Evolutionary conservation across 2,888 invertebrate species (phyloP).

Genomic region (Chromoteleia sp.): DNA sequence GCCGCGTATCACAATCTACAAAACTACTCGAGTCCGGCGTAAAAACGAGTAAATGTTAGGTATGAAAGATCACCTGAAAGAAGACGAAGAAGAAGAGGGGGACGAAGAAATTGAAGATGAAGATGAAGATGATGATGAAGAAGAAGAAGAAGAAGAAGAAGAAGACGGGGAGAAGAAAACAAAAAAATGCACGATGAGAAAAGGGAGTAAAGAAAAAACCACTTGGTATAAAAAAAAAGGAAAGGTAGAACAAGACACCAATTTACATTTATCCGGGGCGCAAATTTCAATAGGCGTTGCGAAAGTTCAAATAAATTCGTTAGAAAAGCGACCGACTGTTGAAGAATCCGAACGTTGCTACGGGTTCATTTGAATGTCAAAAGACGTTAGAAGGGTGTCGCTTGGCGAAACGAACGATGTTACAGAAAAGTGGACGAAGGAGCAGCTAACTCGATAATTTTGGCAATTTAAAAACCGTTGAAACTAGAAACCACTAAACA

Average conservation of each 20-base stretch:
- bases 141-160: slow-evolving; percentile 21
- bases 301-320: slow-evolving; percentile 27
- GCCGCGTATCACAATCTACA: slow-evolving; percentile 44
- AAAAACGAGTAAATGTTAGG: slow-evolving; percentile 56
- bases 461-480: too few species aligned
- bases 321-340: background rate
- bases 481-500: too few species aligned
- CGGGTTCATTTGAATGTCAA: slow-evolving; percentile 5
- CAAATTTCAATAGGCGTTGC: background rate
- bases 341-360: background rate
- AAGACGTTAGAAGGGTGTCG: slow-evolving; percentile 19
- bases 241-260: slow-evolving; percentile 23
- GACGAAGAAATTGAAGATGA: background rate
- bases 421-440: too few species aligned
- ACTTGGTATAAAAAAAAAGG: slow-evolving; percentile 6
- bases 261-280: slow-evolving; percentile 25
- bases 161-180: slow-evolving; percentile 7
- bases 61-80: slow-evolving; percentile 54
- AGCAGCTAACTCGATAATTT: too few species aligned
- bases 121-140: slow-evolving; percentile 41
- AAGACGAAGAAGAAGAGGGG: slow-evolving; percentile 26
- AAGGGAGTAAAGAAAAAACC: slow-evolving; percentile 55
- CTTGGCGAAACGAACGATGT: slow-evolving; percentile 15
- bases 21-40: slow-evolving; percentile 56
- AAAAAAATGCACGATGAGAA: slow-evolving; percentile 43